These are phyloP conservation scores for Morone chrysops DNA, from an alignment of 2,113 vertebrate species.

Conservation along the genomic window DNA sequence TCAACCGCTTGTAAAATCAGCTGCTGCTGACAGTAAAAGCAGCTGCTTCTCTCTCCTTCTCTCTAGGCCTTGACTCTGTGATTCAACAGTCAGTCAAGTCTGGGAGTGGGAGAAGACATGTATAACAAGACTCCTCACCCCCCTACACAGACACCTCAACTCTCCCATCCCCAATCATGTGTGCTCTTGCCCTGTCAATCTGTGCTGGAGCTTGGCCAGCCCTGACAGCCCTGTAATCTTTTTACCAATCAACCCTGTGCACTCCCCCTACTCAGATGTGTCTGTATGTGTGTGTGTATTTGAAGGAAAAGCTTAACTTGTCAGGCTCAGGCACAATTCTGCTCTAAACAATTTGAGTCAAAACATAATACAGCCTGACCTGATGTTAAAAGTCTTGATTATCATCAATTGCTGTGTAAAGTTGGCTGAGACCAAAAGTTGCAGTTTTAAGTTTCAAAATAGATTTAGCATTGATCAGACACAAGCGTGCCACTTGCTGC, in stretches of 20 bases:
- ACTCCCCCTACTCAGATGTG: conserved; percentile 37
- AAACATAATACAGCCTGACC: conserved; percentile 51
- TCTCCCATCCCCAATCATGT: conserved; percentile 55
- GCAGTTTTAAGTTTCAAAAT: conserved; percentile 43
- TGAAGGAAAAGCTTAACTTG: conserved; percentile 33
- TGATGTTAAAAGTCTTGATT: conserved; percentile 60
- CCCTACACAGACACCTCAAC: not conserved
- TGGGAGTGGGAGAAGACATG: conserved; percentile 49
- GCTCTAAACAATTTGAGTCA: conserved; percentile 51
- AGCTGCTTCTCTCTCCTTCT: conserved; percentile 40
- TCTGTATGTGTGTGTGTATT: conserved; percentile 18
- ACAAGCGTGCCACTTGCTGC: conserved; percentile 1
- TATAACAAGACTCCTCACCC: conserved; percentile 63
- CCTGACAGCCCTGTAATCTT: conserved; percentile 73
- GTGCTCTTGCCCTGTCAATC: conserved; percentile 62
- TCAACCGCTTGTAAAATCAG: conserved; percentile 67
- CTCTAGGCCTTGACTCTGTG: conserved; percentile 53
- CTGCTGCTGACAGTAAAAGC: conserved; percentile 63
- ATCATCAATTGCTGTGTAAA: conserved; percentile 61
- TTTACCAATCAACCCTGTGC: conserved; percentile 68
- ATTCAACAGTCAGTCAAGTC: conserved; percentile 72
- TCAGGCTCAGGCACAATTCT: conserved; percentile 51
- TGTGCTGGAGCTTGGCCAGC: conserved; percentile 53
- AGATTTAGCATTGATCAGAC: conserved; percentile 40
- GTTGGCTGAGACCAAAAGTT: conserved; percentile 44